Evolutionary conservation across 1,140 invertebrate species (phyloP).

Genomic region (Drosophila parvula): DNA sequence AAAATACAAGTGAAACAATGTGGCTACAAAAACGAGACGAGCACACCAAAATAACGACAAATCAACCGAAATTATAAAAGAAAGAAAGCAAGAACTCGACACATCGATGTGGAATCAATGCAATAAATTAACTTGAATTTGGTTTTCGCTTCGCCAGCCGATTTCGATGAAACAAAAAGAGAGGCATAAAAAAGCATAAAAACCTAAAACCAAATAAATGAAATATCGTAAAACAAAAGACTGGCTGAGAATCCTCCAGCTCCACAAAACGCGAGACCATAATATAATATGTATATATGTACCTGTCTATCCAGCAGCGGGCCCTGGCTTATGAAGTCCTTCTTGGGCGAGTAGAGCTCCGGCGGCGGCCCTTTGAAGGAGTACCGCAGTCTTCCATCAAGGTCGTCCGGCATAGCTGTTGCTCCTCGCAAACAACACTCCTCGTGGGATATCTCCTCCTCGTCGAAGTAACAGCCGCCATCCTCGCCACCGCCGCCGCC

Average conservation of each 20-base stretch:
- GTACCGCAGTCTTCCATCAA: conserved; percentile 57
- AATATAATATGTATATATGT: too few relatives aligned
- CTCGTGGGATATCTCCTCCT: conserved; percentile 14
- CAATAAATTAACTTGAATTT: conserved; percentile 78
- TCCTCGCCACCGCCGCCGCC: conserved; percentile 1
- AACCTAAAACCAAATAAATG: conserved; percentile 53
- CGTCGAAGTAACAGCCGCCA: conserved; percentile 5
- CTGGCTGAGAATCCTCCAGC: conserved; percentile 10
- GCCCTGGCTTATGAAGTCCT: conserved; percentile 71
- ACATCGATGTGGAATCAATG: conserved; percentile 79
- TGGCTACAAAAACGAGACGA: conserved; percentile 57
- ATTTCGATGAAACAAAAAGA: conserved; percentile 56
- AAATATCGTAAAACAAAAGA: conserved; percentile 47
- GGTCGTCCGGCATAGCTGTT: conserved; percentile 6
- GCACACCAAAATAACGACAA: conserved; percentile 74
- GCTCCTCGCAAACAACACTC: conserved; percentile 22
- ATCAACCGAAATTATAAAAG: conserved; percentile 80
- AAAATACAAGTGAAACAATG: conserved; percentile 28
- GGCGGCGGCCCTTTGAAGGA: conserved; percentile 76
- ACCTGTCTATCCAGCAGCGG: conserved; percentile 76
- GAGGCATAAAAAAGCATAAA: conserved; percentile 20
- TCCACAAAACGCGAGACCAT: conserved; percentile 16
- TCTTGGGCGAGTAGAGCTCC: conserved; percentile 73
- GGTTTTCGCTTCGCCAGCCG: conserved; percentile 62
- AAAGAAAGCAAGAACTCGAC: conserved; percentile 75